Base-by-base conservation (phyloP, 2,888 invertebrate species). In the Neelides folsomi region DNA sequence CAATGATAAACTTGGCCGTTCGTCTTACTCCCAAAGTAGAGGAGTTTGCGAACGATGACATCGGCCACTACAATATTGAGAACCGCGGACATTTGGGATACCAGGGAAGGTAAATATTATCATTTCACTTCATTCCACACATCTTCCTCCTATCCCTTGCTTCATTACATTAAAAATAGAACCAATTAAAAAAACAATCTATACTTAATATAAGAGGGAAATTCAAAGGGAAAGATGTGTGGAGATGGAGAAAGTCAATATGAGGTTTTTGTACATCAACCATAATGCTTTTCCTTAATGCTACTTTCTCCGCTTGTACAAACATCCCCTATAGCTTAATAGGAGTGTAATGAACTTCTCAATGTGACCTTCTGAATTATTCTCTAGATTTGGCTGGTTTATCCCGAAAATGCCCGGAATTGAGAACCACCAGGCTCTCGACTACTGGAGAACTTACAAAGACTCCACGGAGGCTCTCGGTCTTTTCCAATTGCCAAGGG, bases 11-110 rank as follows among this genome's bases (percentile, higher is more conserved):
- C 68, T 69, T 84, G 65, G 84, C 82, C 67, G 79, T 81, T 0
- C 83, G 82, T 80, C 71, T 80, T 54, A 75, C 79, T 18, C 76
- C 81, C 0, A 77, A 79, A 41, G 73, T 75, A 49, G 79, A 79
- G 40, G 46, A 59, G 38, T 57, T 56, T 39, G 59, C 58, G 42
- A 58, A 57, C 57, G 47, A 38, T 18, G 53, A 55, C 49, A 49
- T 49, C n/a, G 54, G 49, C 1, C 51, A 52, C 7, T 56, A 54
- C 10, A 46, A 50, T 34, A 34, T 62, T 27, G 60, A 64, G 44
- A 62, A 57, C 36, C 58, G 59, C 50, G 63, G 63, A 16, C 61
- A 64, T 49, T 57, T 64, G 34, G 63, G 63, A 15, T 62, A 60
- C 35, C 51, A 49, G 10, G 63, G 63, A 47, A 55, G 63, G 63